Evolutionary conservation across 2,113 vertebrate species (phyloP), one percentile per base, ranked within the genome.

Genomic region (Lethenteron reissneri): DNA sequence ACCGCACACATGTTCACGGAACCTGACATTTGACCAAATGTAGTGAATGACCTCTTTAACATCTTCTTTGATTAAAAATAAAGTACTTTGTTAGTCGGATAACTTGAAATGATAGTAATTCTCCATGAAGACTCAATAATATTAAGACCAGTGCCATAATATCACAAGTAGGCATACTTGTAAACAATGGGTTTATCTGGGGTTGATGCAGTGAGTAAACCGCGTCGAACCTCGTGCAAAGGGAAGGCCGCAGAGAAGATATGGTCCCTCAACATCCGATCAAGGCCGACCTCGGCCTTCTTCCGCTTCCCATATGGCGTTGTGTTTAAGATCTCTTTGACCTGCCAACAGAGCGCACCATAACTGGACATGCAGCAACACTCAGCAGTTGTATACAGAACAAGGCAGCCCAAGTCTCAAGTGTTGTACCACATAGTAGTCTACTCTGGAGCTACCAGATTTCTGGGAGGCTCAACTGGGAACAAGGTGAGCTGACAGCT

Each of bases 251-350:
- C 81, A 1, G 80, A 72, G 70, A 80, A 85, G 1, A 80, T 80
- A 2, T 82, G 82, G 72, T 85, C 81, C 1, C 78, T 83, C 11
- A 85, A 72, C 72, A 86, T 78, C 57, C 81, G 76, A 68, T 82
- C 83, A 25, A 84, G 78, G 25, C 83, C 85, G 1, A 86, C 79
- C 72, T 86, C 82, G 0, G 82, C 78, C 3, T 77, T 75, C 79
- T 83, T 86, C 70, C 79, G 79, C 72, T 81, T 84, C 70, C 84
- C 83, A 2, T 82, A 84, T 15, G 75, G 74, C 0, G 83, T 81
- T 72, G 75, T 74, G 14, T 81, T 75, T n/a, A 87, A 79, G 73
- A 86, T 82, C 80, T 86, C 85, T 72, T 83, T 80, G 71, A 86
- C 81, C 83, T 85, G 77, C 62, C 73, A 58, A 9, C 11, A 58